Evolutionary conservation across 2,888 invertebrate genomes (phyloP).

Genomic region (Papilio demoleus): DNA sequence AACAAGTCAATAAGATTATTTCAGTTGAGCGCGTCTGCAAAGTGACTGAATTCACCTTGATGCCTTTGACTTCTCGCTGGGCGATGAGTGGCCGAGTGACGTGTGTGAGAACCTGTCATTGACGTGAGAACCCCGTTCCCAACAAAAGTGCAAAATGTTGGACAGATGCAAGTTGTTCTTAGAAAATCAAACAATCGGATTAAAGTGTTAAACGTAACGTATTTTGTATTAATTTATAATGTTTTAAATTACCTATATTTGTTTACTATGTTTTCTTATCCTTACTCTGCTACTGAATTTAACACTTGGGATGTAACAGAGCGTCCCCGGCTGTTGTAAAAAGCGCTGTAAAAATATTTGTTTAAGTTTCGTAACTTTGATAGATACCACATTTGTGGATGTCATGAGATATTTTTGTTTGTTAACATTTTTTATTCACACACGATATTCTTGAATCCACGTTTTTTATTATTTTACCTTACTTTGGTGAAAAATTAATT

Average conservation of each 20-base stretch:
- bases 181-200: slow-evolving; percentile 37
- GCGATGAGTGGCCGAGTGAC: slow-evolving; percentile 17
- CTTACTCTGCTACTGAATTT: neutral
- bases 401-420: neutral
- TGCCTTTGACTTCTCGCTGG: neutral
- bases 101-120: slow-evolving; percentile 34
- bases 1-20: slow-evolving; percentile 48
- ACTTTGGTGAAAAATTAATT: neutral
- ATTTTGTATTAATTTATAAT: too few relatives aligned
- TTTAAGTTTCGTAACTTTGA: slow-evolving; percentile 28
- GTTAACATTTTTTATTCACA: neutral
- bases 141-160: slow-evolving; percentile 1
- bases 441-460: neutral
- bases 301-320: neutral
- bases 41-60: slow-evolving; percentile 42
- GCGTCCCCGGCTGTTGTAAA: neutral
- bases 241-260: slow-evolving; percentile 48
- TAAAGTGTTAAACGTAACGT: neutral
- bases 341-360: slow-evolving; percentile 33
- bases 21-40: slow-evolving; percentile 40
- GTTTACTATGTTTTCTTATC: slow-evolving; percentile 47
- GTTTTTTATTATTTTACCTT: neutral
- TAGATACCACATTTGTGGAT: neutral
- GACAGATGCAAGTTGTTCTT: slow-evolving; percentile 30
- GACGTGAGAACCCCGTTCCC: slow-evolving; percentile 7